Percentiles rank a stretch among this genome's conserved stretches.
phyloP scores from a whole-genome alignment of 2,797 vertebrate genomes.

The Decapterus maruadsi region DNA sequence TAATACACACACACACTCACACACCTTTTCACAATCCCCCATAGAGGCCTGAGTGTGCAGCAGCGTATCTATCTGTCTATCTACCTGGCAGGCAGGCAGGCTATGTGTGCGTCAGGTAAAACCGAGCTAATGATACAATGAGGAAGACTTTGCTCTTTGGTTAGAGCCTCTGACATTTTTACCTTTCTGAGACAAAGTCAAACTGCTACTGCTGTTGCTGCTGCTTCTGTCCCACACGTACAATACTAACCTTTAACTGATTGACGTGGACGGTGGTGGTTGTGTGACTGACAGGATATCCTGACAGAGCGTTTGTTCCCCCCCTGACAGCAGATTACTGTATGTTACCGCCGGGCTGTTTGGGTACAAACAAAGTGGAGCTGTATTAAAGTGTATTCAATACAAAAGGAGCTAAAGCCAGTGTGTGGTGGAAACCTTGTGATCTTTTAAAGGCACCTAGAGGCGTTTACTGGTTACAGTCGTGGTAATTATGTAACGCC shows the following conservation, averaged over 20 bases:
- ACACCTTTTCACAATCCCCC: not conserved
- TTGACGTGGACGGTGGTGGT: not conserved
- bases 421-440: not conserved
- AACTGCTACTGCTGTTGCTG: not conserved
- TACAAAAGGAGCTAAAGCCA: slow-evolving; percentile 25
- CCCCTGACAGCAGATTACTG: slow-evolving; percentile 57
- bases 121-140: slow-evolving; percentile 37
- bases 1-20: not conserved
- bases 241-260: slow-evolving; percentile 25
- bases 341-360: slow-evolving; percentile 52
- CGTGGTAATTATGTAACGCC: no score
- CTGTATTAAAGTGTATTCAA: slow-evolving; percentile 58
- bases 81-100: not conserved
- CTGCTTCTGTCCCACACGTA: slow-evolving; percentile 19
- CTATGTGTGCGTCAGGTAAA: no score
- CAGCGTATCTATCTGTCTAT: not conserved
- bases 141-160: slow-evolving; percentile 70
- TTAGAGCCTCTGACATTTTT: slow-evolving; percentile 42
- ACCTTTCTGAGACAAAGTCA: slow-evolving; percentile 4
- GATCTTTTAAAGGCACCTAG: no score
- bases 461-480: no score
- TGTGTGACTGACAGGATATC: slow-evolving; percentile 15
- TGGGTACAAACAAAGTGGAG: slow-evolving; percentile 66
- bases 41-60: not conserved
- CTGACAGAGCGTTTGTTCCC: slow-evolving; percentile 6